Conservation (phyloP, 1,140 invertebrate genomes). For the Lysiphlebus fabarum region DNA sequence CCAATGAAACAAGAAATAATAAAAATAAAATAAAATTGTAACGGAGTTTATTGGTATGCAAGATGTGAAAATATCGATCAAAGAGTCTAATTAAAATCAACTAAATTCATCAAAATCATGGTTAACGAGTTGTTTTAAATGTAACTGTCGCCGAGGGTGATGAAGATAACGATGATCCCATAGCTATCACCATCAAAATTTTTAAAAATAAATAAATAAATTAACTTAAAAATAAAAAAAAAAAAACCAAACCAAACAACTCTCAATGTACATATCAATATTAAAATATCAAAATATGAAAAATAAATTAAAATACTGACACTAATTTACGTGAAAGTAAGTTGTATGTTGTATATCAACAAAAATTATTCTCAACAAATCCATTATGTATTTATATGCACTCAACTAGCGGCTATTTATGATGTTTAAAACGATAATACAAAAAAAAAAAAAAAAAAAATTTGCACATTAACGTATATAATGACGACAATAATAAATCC, state of each 20-base stretch:
- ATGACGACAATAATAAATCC: slow-evolving; percentile 29
- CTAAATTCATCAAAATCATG: slow-evolving; percentile 46
- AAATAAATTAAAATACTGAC: too few relatives aligned
- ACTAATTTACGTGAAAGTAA: too few relatives aligned
- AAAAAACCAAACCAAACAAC: too few relatives aligned
- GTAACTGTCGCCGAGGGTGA: background rate
- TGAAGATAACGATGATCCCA: slow-evolving; percentile 6
- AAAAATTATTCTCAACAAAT: too few relatives aligned
- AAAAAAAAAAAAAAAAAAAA: too few relatives aligned
- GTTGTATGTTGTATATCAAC: too few relatives aligned
- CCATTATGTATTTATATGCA: too few relatives aligned
- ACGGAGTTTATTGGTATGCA: background rate
- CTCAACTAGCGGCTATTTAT: background rate
- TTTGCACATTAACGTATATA: slow-evolving; percentile 27
- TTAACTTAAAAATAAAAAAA: too few relatives aligned
- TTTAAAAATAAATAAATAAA: too few relatives aligned
- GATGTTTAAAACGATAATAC: background rate
- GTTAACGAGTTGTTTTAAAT: slow-evolving; percentile 29
- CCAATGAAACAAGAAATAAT: too few relatives aligned
- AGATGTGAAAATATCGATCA: background rate
- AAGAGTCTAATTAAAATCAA: slow-evolving; percentile 45
- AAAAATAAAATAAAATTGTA: background rate
- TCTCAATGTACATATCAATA: too few relatives aligned
- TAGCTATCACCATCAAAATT: background rate
- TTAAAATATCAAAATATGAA: too few relatives aligned